Base-by-base conservation (phyloP, 2,113 vertebrate species). In the Scomber japonicus region DNA sequence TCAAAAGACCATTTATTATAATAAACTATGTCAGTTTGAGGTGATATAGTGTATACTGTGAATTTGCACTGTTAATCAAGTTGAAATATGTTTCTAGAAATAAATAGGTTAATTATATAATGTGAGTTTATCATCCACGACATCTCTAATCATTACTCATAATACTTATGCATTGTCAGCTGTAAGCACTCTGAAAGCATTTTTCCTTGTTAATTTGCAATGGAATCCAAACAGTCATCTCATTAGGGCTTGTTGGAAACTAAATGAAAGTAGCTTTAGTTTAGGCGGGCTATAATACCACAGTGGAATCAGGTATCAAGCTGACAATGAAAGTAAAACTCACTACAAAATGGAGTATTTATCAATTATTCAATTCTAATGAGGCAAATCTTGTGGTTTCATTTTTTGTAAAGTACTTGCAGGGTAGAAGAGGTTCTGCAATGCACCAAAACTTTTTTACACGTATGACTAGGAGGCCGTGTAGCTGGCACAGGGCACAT, bases 361-460 rank as follows among this genome's bases (percentile, higher is more conserved):
- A 6, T 15, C 4, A 14, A 21, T 14, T 16, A 56, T 30, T 27
- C 35, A 5, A 14, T 14, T 50, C 19, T 15, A 24, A 12, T 11
- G 53, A 53, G 16, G 16, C 19, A 60, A n/a, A 60, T 51, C 30
- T 44, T 14, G 16, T 51, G 7, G 17, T 44, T 2, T 40, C 9
- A 2, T 19, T 16, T 69, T 17, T 56, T 11, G 9, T 8, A 70
- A 69, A 46, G 16, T 9, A 17, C 6, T 40, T 56, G 40, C 2
- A 16, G 45, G 10, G 17, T 19, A n/a, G 16, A 27, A 40, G 27
- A 64, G 31, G 21, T 44, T 30, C 68, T 66, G 69, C 77, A 71
- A 57, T 49, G 67, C 76, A 71, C 57, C 76, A 57, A 71, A 65
- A 66, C 12, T 9, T 49, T 27, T 11, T n/a, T 16, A 55, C 54